Percentiles rank a stretch among this genome's conserved stretches.
Evolutionary conservation across 2,113 vertebrate species (phyloP).

Genomic region (Leptobrachium ailaonicum): DNA sequence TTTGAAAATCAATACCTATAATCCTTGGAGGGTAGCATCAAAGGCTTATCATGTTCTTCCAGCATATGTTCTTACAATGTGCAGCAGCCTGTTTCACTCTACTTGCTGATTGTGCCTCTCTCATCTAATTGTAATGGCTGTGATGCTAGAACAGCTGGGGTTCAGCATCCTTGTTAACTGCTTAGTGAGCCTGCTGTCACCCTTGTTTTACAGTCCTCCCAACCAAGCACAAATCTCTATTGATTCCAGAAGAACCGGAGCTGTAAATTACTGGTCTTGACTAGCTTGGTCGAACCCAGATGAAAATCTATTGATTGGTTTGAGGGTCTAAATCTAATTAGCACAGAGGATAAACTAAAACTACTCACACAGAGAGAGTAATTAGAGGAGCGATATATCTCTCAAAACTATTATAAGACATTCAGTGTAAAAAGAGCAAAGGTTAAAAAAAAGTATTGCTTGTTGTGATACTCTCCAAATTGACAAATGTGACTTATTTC

Average conservation of each 20-base stretch:
- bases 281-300: slow-evolving; percentile 59
- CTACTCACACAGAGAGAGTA: not conserved
- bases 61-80: rapidly evolving
- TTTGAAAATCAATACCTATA: not conserved
- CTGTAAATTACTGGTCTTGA: slow-evolving; percentile 69
- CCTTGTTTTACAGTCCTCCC: slow-evolving; percentile 61
- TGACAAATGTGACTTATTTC: not conserved
- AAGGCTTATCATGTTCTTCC: not conserved
- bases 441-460: slow-evolving; percentile 8
- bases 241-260: slow-evolving; percentile 66
- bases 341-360: slow-evolving; percentile 33
- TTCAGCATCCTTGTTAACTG: slow-evolving; percentile 40
- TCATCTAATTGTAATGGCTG: slow-evolving; percentile 5
- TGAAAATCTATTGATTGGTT: slow-evolving; percentile 62
- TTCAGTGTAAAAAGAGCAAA: slow-evolving; percentile 5
- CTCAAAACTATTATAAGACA: not conserved
- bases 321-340: slow-evolving; percentile 57
- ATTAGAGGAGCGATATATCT: slow-evolving; percentile 37
- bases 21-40: not conserved
- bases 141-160: slow-evolving; percentile 31
- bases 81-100: not conserved
- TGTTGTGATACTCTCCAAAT: not conserved
- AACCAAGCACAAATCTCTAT: slow-evolving; percentile 65
- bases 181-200: slow-evolving; percentile 49
- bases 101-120: not conserved